These are phyloP conservation scores for Kryphioiulus occultus DNA, from an alignment of 2,888 invertebrate species.

Conservation along the genomic window DNA sequence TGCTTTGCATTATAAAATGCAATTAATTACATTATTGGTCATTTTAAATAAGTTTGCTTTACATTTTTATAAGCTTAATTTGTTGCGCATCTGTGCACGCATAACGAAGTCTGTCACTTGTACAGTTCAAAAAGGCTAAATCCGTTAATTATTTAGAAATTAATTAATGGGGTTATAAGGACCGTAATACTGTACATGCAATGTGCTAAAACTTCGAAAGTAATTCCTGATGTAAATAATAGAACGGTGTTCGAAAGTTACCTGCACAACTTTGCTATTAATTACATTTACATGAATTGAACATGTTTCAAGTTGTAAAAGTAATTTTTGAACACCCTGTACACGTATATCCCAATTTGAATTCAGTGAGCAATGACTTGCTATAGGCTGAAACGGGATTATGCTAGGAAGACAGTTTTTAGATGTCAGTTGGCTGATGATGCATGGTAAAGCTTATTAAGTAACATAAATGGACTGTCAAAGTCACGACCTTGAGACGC, in stretches of 20 bases:
- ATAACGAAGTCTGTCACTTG: not conserved
- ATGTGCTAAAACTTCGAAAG: not conserved
- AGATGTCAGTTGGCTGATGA: constrained; percentile 18
- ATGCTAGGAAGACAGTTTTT: not conserved
- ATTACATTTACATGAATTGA: no score
- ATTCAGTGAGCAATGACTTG: not conserved
- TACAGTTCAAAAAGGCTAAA: not conserved
- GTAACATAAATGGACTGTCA: constrained; percentile 3
- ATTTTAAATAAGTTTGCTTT: not conserved
- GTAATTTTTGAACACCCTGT: no score
- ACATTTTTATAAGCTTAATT: not conserved
- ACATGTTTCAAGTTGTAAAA: no score
- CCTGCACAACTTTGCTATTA: no score
- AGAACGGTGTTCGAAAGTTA: not conserved
- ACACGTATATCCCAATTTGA: no score
- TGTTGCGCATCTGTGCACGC: not conserved
- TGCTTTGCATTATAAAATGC: no score
- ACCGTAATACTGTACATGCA: not conserved
- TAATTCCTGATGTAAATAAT: not conserved
- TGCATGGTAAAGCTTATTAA: constrained; percentile 8
- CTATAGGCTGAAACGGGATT: not conserved
- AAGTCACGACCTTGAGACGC: not conserved
- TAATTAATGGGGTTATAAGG: not conserved
- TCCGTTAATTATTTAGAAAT: not conserved
- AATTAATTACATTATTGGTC: not conserved